A percentile compares a stretch with the other conserved stretches of the same genome.
Conservation (phyloP, 2,797 vertebrate genomes). For the Sebastes itinus region DNA sequence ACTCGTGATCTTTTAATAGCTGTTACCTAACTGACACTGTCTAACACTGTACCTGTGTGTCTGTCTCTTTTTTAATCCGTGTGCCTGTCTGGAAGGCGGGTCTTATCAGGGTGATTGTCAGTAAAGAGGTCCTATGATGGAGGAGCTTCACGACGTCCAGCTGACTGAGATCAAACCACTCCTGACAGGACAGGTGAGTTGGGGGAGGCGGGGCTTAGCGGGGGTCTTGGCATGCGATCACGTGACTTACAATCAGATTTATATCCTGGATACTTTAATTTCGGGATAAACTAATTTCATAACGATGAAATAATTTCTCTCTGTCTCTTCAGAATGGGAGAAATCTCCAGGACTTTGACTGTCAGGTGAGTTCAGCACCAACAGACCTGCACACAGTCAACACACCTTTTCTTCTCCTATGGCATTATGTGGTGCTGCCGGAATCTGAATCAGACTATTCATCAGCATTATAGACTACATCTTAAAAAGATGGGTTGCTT, state of each 20-base stretch:
- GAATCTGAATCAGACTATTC: background rate
- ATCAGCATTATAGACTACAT: background rate
- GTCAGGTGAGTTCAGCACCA: slow-evolving; percentile 85
- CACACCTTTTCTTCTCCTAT: background rate
- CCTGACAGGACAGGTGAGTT: slow-evolving; percentile 87
- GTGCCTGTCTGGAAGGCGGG: background rate
- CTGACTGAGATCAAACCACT: slow-evolving; percentile 95
- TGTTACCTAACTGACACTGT: background rate
- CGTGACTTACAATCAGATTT: background rate
- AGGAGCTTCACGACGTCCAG: slow-evolving; percentile 95
- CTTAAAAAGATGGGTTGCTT: background rate
- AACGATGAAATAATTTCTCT: slow-evolving; percentile 26
- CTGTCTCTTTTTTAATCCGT: background rate
- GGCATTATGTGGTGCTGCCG: background rate
- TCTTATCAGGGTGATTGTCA: slow-evolving; percentile 37
- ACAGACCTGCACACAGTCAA: background rate
- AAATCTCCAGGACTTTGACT: slow-evolving; percentile 95
- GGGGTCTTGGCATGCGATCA: rapidly evolving
- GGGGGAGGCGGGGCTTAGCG: background rate
- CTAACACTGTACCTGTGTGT: background rate
- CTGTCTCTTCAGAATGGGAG: slow-evolving; percentile 83
- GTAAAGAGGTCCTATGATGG: slow-evolving; percentile 80
- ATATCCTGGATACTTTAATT: background rate
- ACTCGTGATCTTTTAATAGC: background rate
- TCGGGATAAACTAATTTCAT: background rate